Percentiles rank a stretch among this genome's conserved stretches.
Evolutionary conservation across 2,113 vertebrate species (phyloP).

Genomic region (Tenebrosternarchus preto): DNA sequence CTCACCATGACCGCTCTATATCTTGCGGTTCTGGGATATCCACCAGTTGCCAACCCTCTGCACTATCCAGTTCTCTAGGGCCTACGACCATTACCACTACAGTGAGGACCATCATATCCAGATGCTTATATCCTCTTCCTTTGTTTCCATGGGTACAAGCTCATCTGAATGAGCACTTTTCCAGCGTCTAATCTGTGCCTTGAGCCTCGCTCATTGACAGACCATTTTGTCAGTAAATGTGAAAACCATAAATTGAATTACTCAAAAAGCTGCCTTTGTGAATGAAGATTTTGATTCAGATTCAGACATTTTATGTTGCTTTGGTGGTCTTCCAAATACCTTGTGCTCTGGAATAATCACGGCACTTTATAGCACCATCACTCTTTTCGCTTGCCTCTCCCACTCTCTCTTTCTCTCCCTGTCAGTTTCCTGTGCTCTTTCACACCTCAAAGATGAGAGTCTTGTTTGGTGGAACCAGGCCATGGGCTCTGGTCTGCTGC

Average conservation of each 20-base stretch:
- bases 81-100: neutral
- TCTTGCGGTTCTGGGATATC: neutral
- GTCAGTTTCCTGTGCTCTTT: slow-evolving; percentile 43
- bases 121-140: neutral
- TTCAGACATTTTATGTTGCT: slow-evolving; percentile 1
- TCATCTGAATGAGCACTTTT: slow-evolving; percentile 18
- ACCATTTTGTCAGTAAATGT: slow-evolving; percentile 32
- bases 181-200: slow-evolving; percentile 10
- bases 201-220: neutral
- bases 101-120: neutral
- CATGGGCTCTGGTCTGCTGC: slow-evolving; percentile 52
- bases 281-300: slow-evolving; percentile 34
- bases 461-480: slow-evolving; percentile 63
- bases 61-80: neutral
- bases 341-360: slow-evolving; percentile 33
- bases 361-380: slow-evolving; percentile 45
- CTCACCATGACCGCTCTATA: too few relatives aligned
- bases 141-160: neutral
- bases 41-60: neutral
- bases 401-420: slow-evolving; percentile 24
- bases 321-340: slow-evolving; percentile 43
- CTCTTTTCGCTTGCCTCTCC: slow-evolving; percentile 22
- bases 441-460: slow-evolving; percentile 58
- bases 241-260: slow-evolving; percentile 33
- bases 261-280: slow-evolving; percentile 26